Base-by-base conservation (phyloP, 2,888 invertebrate species). In the Nesidiocoris tenuis region DNA sequence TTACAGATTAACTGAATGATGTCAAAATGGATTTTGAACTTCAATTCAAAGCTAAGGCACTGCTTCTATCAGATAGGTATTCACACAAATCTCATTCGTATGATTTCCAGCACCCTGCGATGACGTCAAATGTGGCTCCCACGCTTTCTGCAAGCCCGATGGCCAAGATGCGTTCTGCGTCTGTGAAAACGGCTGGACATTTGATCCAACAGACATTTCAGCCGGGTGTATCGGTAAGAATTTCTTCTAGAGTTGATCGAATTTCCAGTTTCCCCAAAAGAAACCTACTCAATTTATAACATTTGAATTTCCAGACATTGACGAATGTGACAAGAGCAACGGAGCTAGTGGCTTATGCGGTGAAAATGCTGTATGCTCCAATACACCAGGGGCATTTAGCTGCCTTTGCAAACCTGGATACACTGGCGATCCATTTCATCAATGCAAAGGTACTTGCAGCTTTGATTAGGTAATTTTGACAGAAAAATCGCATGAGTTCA, bases 171-270 rank as follows among this genome's bases (percentile, higher is more conserved):
- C 95, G 0, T 94, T 93, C 81, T 96, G 96, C 81, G 91, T 95
- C 65, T 95, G 95, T 82, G 94, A 96, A 82, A 93, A 94, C 77
- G 96, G 96, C 0, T 96, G 95, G 94, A 94, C 94, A 0, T 96
- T 93, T 82, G 91, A 95, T 84, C 95, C 96, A 0, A 90, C 87
- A 75, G 93, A 96, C 82, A 92, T 96, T 79, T 88, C 92, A 3
- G 94, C 94, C 61, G 96, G 96, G 76, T 96, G 96, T 82, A 88
- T 95, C 77, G 89, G 88, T 88, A 81, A 68, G 65, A 21, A 25
- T 17, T 17, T 18, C 7, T 59, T 17, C 12, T 54, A 12, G 54
- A 54, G 12, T 54, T 12, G 12, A 54, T 54, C 9, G 12, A 12
- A 54, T 7, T 12, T 12, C 54, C 12, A 12, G 55, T 54, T 54